Percentiles rank a stretch among this genome's conserved stretches.
Evolutionary conservation across 2,797 vertebrate genomes (phyloP).

Genomic region (Sorex maritimensis): DNA sequence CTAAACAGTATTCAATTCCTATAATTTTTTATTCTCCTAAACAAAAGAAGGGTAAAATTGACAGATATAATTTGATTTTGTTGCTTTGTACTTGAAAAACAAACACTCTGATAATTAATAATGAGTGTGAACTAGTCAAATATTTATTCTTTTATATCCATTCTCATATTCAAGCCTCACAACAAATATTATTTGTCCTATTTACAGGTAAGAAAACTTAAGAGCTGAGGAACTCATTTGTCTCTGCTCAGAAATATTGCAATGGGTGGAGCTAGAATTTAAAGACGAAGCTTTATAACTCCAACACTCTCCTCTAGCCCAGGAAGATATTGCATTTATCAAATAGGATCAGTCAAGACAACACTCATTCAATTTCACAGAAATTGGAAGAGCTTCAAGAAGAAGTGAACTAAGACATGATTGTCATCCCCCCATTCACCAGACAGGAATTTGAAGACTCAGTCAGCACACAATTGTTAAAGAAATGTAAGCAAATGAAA

Average conservation of each 20-base stretch:
- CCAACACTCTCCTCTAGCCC: background rate
- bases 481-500: conserved; percentile 41
- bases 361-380: background rate
- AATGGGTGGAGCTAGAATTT: background rate
- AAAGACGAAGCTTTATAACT: background rate
- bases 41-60: background rate
- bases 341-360: background rate
- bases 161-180: background rate
- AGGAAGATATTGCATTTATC: background rate
- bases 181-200: conserved; percentile 18
- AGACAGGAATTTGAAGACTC: background rate
- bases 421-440: background rate
- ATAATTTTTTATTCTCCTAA: background rate
- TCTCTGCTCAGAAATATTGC: background rate
- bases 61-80: background rate
- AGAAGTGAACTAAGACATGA: background rate
- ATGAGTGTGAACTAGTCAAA: background rate
- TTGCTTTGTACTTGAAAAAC: background rate
- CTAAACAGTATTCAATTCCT: background rate
- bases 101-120: conserved; percentile 14
- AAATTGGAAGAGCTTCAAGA: background rate
- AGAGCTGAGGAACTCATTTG: background rate
- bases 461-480: background rate
- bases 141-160: background rate
- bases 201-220: conserved; percentile 2